These are phyloP conservation scores for Patiria miniata DNA, from an alignment of 35 echinoderm and acorn worm genomes.

Conservation along the genomic window DNA sequence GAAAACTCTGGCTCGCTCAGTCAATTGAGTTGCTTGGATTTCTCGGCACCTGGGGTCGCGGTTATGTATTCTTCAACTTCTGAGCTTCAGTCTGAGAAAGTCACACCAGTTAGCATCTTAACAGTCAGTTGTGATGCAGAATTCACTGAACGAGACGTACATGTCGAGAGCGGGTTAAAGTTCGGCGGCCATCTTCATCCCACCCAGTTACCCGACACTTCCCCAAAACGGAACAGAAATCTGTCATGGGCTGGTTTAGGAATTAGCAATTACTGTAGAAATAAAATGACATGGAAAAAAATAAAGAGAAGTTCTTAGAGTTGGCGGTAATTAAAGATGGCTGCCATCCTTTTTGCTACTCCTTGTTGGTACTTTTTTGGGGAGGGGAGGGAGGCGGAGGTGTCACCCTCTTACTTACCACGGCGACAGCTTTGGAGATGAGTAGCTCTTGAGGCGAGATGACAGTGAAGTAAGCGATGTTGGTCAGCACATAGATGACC, in stretches of 20 bases:
- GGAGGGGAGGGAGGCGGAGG: neutral
- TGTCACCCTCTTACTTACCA: slow-evolving; percentile 40
- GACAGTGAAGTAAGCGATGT: slow-evolving; percentile 69
- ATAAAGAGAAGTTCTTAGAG: neutral
- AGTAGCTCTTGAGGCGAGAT: slow-evolving; percentile 67
- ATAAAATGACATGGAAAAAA: slow-evolving; percentile 8
- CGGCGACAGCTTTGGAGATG: slow-evolving; percentile 61
- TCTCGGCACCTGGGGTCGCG: too few species aligned
- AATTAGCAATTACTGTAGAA: neutral
- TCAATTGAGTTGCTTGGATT: too few species aligned
- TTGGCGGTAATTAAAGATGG: neutral
- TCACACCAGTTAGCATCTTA: too few species aligned
- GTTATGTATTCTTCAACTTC: too few species aligned
- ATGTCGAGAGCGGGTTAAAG: too few species aligned
- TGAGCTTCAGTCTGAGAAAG: too few species aligned
- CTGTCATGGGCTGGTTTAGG: slow-evolving; percentile 1
- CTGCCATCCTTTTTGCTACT: neutral
- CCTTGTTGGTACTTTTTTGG: neutral
- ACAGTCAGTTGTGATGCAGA: too few species aligned
- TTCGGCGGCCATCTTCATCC: too few species aligned
- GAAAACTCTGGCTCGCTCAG: too few species aligned
- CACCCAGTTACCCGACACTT: too few species aligned
- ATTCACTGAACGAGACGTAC: too few species aligned
- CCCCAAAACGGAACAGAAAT: neutral
- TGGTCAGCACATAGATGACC: slow-evolving; percentile 68